Conservation (phyloP, 2,797 vertebrate species). For the Coranthus polyacanthus region DNA sequence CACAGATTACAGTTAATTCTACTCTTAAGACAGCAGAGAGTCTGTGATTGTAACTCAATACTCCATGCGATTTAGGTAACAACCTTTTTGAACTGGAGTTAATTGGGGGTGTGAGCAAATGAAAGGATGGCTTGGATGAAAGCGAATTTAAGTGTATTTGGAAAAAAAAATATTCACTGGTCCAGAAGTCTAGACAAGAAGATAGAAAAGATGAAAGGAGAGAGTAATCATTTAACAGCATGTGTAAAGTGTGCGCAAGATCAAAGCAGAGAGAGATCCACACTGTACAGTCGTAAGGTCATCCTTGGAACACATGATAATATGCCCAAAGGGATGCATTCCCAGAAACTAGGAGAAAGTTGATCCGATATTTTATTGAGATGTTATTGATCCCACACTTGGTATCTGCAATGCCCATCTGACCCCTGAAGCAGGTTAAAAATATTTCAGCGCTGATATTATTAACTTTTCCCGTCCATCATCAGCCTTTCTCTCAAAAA, state of each 20-base stretch:
- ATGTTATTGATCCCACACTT: constrained; percentile 53
- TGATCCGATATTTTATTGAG: constrained; percentile 48
- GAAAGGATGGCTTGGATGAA: constrained; percentile 56
- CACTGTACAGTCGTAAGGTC: constrained; percentile 11
- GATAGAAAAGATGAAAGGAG: constrained; percentile 35
- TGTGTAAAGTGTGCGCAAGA: constrained; percentile 42
- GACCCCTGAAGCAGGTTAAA: constrained; percentile 41
- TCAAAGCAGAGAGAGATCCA: constrained; percentile 55
- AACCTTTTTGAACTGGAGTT: constrained; percentile 32
- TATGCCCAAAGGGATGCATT: constrained; percentile 48
- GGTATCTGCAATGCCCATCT: constrained; percentile 11
- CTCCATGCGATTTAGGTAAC: constrained; percentile 47
- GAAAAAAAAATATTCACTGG: constrained; percentile 38
- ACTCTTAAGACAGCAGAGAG: constrained; percentile 38
- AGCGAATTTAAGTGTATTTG: constrained; percentile 47
- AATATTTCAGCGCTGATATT: constrained; percentile 33
- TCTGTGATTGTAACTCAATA: constrained; percentile 53
- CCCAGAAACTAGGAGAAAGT: constrained; percentile 56
- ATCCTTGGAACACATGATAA: constrained; percentile 48
- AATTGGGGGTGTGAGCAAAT: constrained; percentile 50
- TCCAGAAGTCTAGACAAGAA: constrained; percentile 54
- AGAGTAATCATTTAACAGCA: constrained; percentile 35
- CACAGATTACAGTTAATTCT: constrained; percentile 49
- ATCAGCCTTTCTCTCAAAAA: constrained; percentile 5
- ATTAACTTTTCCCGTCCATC: constrained; percentile 12